Conservation (phyloP, 2,888 invertebrate genomes). For the Eristalis intricaria region DNA sequence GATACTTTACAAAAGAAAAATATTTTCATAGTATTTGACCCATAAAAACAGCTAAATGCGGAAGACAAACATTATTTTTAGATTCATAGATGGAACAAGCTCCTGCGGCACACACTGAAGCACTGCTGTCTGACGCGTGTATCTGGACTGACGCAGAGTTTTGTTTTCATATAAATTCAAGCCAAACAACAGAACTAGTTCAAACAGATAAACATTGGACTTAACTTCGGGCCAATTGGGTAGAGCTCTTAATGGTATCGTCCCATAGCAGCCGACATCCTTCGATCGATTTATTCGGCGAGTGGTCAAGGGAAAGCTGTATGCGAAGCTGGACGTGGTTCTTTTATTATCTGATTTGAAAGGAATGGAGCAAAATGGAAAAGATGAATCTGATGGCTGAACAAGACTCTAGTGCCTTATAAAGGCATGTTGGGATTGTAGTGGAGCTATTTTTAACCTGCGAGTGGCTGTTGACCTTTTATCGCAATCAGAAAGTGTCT, state of each 20-base stretch:
- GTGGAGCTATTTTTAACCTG: no score
- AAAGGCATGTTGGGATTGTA: no score
- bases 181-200: neutral
- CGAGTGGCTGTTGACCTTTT: no score
- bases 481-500: no score
- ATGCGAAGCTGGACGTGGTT: neutral
- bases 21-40: neutral
- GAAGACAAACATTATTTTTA: neutral
- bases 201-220: neutral
- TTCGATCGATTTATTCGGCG: neutral
- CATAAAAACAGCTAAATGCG: neutral
- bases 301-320: neutral
- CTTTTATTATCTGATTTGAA: neutral
- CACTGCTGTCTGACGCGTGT: neutral
- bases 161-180: neutral
- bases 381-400: neutral
- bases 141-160: neutral
- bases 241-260: neutral
- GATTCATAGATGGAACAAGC: neutral
- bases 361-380: neutral
- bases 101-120: neutral
- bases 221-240: neutral
- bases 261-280: neutral
- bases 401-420: neutral
- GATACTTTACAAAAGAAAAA: neutral